Base-by-base conservation (phyloP, 37 sponge, comb jelly and placozoan genomes). In the Chondrosia reniformis region DNA sequence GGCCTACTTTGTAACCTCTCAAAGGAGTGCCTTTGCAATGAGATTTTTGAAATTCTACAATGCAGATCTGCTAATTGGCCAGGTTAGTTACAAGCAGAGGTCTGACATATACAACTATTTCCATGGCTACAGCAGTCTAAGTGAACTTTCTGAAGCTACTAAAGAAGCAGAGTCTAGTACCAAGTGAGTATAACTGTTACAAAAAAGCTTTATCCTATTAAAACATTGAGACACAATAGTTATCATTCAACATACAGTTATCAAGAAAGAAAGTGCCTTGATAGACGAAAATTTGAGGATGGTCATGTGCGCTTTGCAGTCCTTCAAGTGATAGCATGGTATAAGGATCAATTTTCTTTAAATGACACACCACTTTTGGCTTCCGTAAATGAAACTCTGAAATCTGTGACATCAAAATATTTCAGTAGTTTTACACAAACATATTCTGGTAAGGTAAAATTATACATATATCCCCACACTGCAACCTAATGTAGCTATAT, bases 31-130 rank as follows among this genome's bases (percentile, higher is more conserved):
- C 7, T 77, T 78, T 78, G 36, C 72, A 28, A 84, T 38, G 45
- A 30, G 31, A 27, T 45, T 84, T 59, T 31, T 84, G 27, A 3
- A 21, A 0, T 46, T 52, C 4, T 52, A 75, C 9, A 76, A 77
- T 78, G 33, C 74, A 39, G 52, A 84, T 19, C 37, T 84, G 24
- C 24, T 84, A 46, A 54, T 84, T 56, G 79, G 85, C 22, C 79
- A 84, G 22, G 0, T 84, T 6, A 78, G 79, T 37, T 84, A 78
- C 62, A 67, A 84, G 44, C 85, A 84, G 57, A 28, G 31, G 3
- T 61, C 79, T 19, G 79, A 84, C 44, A 84, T 78, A 2, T 84
- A 49, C 76, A 84, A 84, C 49, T 3, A 19, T 10, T 15, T 49
- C 52, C 52, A 49, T 49, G 10, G 52, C 52, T 19, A 15, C 52